Evolutionary conservation across 2,797 vertebrate species (phyloP).

Genomic region (Pyrocephalus nanus): DNA sequence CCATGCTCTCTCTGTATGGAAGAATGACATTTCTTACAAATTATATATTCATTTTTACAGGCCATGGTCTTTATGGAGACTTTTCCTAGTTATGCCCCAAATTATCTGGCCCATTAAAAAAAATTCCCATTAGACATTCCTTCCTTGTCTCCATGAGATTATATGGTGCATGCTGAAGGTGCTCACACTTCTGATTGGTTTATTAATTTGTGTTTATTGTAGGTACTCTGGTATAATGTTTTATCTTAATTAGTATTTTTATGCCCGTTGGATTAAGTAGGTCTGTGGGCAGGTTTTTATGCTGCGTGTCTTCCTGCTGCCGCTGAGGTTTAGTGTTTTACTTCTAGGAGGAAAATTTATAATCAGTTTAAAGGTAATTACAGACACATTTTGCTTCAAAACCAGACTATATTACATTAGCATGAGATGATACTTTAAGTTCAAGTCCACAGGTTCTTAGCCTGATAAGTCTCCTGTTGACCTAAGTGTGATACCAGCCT

Average conservation of each 20-base stretch:
- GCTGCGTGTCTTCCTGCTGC: conserved; percentile 34
- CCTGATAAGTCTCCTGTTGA: not conserved
- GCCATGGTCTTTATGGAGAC: conserved; percentile 15
- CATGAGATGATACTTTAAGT: not conserved
- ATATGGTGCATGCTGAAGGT: conserved; percentile 63
- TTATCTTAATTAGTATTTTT: conserved; percentile 79
- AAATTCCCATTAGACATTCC: conserved; percentile 47
- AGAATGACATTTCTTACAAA: not conserved
- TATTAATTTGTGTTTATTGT: conserved; percentile 77
- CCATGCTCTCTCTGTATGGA: not conserved
- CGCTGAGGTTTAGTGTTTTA: conserved; percentile 61
- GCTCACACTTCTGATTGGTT: conserved; percentile 60
- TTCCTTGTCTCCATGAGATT: conserved; percentile 56
- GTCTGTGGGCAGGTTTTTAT: conserved; percentile 65
- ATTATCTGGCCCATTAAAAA: conserved; percentile 67
- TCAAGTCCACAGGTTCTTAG: not conserved
- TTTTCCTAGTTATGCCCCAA: conserved; percentile 52
- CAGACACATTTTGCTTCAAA: conserved; percentile 28
- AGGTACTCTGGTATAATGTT: conserved; percentile 63
- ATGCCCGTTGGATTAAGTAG: conserved; percentile 67
- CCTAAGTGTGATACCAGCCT: not conserved
- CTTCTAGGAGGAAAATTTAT: conserved; percentile 53
- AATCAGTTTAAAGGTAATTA: conserved; percentile 72
- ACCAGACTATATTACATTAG: not conserved
- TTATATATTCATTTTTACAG: not conserved